These are phyloP conservation scores for Montipora capitata DNA, from an alignment of 92 coral and sea anemone genomes.

Conservation along the genomic window DNA sequence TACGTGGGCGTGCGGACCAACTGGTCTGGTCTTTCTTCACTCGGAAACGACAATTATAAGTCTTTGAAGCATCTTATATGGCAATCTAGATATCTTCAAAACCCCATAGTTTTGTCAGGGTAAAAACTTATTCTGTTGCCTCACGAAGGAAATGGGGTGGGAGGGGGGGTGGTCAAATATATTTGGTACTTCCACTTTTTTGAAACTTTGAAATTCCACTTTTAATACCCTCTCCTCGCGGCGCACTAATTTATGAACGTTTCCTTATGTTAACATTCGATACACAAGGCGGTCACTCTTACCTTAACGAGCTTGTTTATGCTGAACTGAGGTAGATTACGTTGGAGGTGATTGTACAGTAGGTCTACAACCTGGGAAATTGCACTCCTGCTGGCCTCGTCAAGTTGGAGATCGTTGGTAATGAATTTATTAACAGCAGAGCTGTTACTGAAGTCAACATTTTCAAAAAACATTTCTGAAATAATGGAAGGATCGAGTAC, in stretches of 20 bases:
- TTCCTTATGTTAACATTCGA: not conserved
- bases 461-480: conserved; percentile 19
- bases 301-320: conserved; percentile 46
- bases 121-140: not conserved
- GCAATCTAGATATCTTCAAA: conserved; percentile 20
- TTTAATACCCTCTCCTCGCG: conserved; percentile 12
- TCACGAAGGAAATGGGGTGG: not conserved
- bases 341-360: conserved; percentile 32
- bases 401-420: conserved; percentile 17
- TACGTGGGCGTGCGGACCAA: not conserved
- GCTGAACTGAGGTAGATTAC: not conserved
- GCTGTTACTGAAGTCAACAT: conserved; percentile 18
- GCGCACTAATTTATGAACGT: not conserved
- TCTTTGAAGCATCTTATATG: not conserved
- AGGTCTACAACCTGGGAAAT: conserved; percentile 8
- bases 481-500: conserved; percentile 6
- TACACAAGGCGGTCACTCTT: conserved; percentile 15
- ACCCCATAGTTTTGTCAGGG: not conserved
- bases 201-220: conserved; percentile 13
- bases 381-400: not conserved
- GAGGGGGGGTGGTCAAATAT: not conserved
- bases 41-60: conserved; percentile 9
- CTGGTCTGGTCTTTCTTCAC: not conserved
- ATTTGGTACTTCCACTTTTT: conserved; percentile 7
- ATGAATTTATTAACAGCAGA: conserved; percentile 16